Base-by-base conservation (phyloP, 2,888 invertebrate genomes). In the Acleris literana region DNA sequence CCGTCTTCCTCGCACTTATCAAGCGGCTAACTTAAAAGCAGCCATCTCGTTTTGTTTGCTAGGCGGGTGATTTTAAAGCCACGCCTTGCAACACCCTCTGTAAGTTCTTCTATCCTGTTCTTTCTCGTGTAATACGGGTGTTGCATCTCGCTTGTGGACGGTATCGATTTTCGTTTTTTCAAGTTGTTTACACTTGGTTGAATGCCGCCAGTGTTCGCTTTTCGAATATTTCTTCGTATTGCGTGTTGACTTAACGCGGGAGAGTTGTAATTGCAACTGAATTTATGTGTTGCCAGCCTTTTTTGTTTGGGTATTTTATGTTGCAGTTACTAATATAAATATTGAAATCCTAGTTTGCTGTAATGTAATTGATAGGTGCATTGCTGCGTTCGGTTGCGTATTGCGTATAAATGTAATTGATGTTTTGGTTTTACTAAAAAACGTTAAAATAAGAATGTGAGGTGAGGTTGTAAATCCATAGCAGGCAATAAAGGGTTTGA, bases 141-240 rank as follows among this genome's bases (percentile, higher is more conserved):
- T 72, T 68, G 66, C 75, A 73, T 82, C 84, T 70, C 83, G 77
- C 77, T 76, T 77, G 54, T 82, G 68, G 77, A 70, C 71, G 74
- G 73, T 88, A 88, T 88, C 87, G 88, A 88, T 88, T 88, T 84
- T 82, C 74, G 72, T 74, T 70, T 78, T 69, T 75, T 71, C 72
- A 75, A 81, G 82, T 82, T 90, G 89, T 90, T 90, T 90, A 89
- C n/a, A n/a, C 87, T 78, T 84, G 83, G 76, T 77, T 77, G 78
- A 85, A 87, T 88, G 84, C 81, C 83, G 80, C 77, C 72, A 84
- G 80, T 82, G 75, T 75, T 73, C 76, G 63, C 71, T 84, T 79
- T 76, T 79, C 75, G 68, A 78, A 71, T 76, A 72, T 69, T 69
- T 69, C 60, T 79, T 82, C 80, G 83, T 85, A 88, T 81, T 79